These are phyloP conservation scores for Loris lydekkerianus DNA, from an alignment of 2,797 vertebrate genomes.

Conservation along the genomic window DNA sequence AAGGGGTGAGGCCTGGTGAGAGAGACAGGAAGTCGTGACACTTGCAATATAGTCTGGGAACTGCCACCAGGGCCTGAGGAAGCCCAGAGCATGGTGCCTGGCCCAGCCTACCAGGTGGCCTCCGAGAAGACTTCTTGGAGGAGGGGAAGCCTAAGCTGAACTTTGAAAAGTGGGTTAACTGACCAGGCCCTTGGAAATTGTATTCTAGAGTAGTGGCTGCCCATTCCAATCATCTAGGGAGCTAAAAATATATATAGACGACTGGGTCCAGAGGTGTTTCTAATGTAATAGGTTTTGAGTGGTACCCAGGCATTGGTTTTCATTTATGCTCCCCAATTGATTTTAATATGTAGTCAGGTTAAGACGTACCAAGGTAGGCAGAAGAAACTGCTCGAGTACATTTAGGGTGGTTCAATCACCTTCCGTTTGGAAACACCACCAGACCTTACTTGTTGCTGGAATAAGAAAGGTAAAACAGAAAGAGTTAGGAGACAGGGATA, in stretches of 20 bases:
- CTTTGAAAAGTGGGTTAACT: not conserved
- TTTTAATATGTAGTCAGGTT: not conserved
- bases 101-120: not conserved
- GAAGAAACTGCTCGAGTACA: not conserved
- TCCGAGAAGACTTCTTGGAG: not conserved
- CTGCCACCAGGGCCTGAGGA: not conserved
- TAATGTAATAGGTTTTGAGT: not conserved
- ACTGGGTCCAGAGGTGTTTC: not conserved
- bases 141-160: not conserved
- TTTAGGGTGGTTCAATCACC: not conserved
- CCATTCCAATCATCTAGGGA: not conserved
- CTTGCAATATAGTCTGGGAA: not conserved
- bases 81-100: too few relatives aligned
- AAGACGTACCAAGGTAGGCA: not conserved
- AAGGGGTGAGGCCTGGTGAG: not conserved
- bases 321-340: not conserved
- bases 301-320: not conserved
- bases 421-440: not conserved
- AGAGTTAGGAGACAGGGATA: not conserved
- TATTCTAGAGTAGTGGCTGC: not conserved
- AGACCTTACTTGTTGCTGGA: not conserved
- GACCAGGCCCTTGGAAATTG: not conserved
- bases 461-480: not conserved
- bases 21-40: not conserved
- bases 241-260: not conserved